These are phyloP conservation scores for Meloidogyne exigua DNA, from an alignment of 1,140 invertebrate species.

Conservation along the genomic window DNA sequence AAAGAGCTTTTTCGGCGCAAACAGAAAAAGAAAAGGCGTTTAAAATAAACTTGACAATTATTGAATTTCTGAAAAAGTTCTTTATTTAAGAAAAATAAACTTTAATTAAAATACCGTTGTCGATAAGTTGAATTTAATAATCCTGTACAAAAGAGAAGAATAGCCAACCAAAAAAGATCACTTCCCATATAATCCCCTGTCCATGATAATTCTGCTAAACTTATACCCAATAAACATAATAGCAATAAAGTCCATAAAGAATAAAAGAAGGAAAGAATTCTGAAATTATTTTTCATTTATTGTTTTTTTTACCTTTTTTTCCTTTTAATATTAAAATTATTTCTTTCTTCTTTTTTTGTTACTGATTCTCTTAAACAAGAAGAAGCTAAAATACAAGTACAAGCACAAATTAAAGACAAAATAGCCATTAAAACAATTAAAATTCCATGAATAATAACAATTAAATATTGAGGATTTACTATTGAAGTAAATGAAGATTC, in stretches of 20 bases:
- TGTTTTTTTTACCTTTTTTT: background rate
- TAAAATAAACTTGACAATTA: constrained; percentile 50
- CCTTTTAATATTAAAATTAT: background rate
- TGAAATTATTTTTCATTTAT: background rate
- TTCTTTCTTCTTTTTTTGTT: background rate
- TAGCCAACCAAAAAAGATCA: constrained; percentile 57
- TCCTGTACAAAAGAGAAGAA: constrained; percentile 56
- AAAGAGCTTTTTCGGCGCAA: constrained; percentile 50
- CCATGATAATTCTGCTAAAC: constrained; percentile 55
- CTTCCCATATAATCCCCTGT: constrained; percentile 61
- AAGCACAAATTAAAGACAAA: constrained; percentile 46
- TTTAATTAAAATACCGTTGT: constrained; percentile 21
- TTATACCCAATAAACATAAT: constrained; percentile 53
- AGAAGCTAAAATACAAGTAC: constrained; percentile 50
- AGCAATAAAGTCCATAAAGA: constrained; percentile 56
- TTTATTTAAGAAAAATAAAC: constrained; percentile 11
- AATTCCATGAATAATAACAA: constrained; percentile 57
- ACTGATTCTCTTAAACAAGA: constrained; percentile 45
- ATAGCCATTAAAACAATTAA: constrained; percentile 47
- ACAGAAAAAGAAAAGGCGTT: constrained; percentile 51
- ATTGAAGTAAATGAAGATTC: constrained; percentile 17
- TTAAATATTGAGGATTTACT: constrained; percentile 41
- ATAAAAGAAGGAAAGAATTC: constrained; percentile 50
- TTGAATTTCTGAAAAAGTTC: constrained; percentile 41
- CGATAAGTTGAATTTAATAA: constrained; percentile 44